These are phyloP conservation scores for Falco berigora DNA, from an alignment of 2,797 vertebrate genomes.

Conservation along the genomic window DNA sequence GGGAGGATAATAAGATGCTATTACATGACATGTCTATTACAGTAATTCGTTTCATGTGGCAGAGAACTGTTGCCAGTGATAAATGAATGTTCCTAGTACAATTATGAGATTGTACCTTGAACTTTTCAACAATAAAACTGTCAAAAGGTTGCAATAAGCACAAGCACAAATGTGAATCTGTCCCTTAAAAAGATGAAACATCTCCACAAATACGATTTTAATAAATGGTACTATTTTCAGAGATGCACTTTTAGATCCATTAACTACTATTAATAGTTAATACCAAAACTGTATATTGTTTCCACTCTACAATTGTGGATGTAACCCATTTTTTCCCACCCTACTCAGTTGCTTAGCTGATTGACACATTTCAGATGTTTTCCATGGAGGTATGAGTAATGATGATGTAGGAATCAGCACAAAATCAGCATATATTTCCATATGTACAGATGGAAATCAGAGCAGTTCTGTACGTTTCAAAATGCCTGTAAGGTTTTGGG, in stretches of 20 bases:
- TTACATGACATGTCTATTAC: constrained; percentile 66
- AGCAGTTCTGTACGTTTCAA: neutral
- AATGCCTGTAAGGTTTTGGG: neutral
- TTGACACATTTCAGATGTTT: neutral
- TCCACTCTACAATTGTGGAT: neutral
- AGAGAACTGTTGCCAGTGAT: constrained; percentile 57
- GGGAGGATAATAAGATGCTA: constrained; percentile 66
- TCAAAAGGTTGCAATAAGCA: constrained; percentile 58
- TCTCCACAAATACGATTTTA: constrained; percentile 26
- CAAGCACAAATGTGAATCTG: constrained; percentile 4
- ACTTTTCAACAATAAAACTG: constrained; percentile 66
- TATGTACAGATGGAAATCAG: neutral
- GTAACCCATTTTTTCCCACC: neutral
- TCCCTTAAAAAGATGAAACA: constrained; percentile 29
- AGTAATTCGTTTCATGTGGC: constrained; percentile 66
- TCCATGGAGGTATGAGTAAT: neutral
- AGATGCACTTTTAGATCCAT: neutral
- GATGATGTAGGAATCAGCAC: neutral
- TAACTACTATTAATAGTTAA: neutral
- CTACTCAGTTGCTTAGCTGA: neutral
- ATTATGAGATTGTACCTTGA: constrained; percentile 66
- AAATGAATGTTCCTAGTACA: constrained; percentile 60
- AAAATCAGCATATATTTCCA: neutral
- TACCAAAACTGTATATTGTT: neutral
- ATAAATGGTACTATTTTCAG: neutral